Percentiles rank a stretch among this genome's conserved stretches.
phyloP scores from a whole-genome alignment of 1,140 invertebrate genomes.

The Lethrus apterus region DNA sequence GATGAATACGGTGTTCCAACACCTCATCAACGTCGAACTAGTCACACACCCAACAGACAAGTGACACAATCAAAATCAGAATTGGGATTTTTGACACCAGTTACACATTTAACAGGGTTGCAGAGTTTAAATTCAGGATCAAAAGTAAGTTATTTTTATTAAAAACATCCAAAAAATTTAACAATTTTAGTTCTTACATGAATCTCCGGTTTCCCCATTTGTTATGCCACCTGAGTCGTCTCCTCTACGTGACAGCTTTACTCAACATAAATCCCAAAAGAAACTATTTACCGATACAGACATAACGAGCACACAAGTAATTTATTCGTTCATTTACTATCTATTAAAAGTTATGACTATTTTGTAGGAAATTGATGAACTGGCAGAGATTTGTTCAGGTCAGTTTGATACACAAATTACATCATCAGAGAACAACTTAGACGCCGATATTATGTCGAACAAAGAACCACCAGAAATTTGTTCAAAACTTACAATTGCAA shows the following conservation, averaged over 20 bases:
- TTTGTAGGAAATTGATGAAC: slow-evolving; percentile 42
- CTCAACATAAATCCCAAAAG: slow-evolving; percentile 3
- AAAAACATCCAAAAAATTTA: too few relatives aligned
- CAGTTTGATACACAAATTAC: slow-evolving; percentile 34
- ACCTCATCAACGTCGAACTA: slow-evolving; percentile 24
- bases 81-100: slow-evolving; percentile 29
- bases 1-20: slow-evolving; percentile 25
- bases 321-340: not conserved
- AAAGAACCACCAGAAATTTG: slow-evolving; percentile 36
- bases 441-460: slow-evolving; percentile 21
- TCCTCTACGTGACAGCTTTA: not conserved
- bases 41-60: slow-evolving; percentile 22
- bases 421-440: slow-evolving; percentile 24
- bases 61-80: slow-evolving; percentile 22
- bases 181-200: slow-evolving; percentile 17
- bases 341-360: not conserved
- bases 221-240: slow-evolving; percentile 6
- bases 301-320: slow-evolving; percentile 2
- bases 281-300: slow-evolving; percentile 11
- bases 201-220: slow-evolving; percentile 12
- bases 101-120: slow-evolving; percentile 31
- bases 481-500: slow-evolving; percentile 31
- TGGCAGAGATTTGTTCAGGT: slow-evolving; percentile 48
- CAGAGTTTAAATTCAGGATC: slow-evolving; percentile 32
- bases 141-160: slow-evolving; percentile 8